Evolutionary conservation across 2,113 vertebrate species (phyloP).

Genomic region (Catharus bicknelli): DNA sequence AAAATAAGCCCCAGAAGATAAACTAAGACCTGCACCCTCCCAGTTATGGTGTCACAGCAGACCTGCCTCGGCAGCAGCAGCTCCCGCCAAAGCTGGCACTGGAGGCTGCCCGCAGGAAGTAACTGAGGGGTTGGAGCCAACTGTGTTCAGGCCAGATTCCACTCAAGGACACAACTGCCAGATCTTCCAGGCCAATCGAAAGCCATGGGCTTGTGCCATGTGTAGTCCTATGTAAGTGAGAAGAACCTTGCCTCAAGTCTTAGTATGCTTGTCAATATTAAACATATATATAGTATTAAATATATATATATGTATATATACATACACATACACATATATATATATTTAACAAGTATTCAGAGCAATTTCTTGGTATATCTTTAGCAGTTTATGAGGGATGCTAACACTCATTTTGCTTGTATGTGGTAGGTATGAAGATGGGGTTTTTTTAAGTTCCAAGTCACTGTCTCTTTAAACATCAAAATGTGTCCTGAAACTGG

Average conservation of each 20-base stretch:
- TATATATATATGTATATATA: background rate
- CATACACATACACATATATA: accelerated
- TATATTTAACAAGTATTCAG: constrained; percentile 65
- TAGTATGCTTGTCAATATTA: constrained; percentile 60
- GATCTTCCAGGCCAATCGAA: background rate
- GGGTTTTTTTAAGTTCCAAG: background rate
- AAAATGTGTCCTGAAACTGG: constrained; percentile 56
- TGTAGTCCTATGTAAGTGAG: background rate
- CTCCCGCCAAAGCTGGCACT: background rate
- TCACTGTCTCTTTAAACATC: constrained; percentile 63
- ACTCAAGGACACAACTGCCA: background rate
- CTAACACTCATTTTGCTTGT: constrained; percentile 39
- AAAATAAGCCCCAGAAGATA: constrained; percentile 64
- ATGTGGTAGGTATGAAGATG: constrained; percentile 22
- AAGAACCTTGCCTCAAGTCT: constrained; percentile 57
- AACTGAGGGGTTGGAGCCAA: background rate
- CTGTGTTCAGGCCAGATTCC: constrained; percentile 1
- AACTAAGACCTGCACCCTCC: constrained; percentile 31
- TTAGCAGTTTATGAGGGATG: constrained; percentile 64
- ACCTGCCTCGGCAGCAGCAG: background rate
- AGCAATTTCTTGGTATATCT: constrained; percentile 50
- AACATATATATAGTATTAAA: constrained; percentile 55
- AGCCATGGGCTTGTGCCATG: background rate
- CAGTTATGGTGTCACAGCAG: background rate
- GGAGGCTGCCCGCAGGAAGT: background rate